A percentile compares a stretch with the other conserved stretches of the same genome.
phyloP scores from a whole-genome alignment of 2,797 vertebrate species.

The Tapirus indicus region DNA sequence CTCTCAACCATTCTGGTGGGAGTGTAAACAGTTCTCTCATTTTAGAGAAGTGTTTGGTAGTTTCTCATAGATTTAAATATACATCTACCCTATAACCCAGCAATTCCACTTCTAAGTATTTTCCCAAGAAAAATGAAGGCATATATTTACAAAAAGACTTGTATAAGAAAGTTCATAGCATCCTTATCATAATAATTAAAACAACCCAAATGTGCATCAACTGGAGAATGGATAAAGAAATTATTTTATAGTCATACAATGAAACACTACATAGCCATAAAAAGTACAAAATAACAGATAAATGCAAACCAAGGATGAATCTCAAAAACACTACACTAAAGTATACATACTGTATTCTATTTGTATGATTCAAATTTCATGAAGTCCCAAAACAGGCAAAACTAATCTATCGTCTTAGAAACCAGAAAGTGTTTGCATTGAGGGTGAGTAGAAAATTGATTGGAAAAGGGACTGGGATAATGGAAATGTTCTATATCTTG shows the following conservation, averaged over 20 bases:
- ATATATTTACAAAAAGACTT: neutral
- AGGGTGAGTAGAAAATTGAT: neutral
- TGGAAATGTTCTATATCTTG: neutral
- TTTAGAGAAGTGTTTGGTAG: neutral
- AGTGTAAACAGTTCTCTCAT: neutral
- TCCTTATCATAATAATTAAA: neutral
- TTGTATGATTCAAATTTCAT: neutral
- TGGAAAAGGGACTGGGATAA: neutral
- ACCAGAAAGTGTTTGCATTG: neutral
- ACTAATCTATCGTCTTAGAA: neutral
- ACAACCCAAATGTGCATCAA: neutral
- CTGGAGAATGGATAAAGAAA: neutral
- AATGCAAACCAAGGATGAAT: neutral
- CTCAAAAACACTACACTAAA: neutral
- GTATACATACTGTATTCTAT: neutral
- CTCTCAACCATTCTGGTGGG: neutral
- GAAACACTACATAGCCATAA: neutral
- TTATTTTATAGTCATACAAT: neutral
- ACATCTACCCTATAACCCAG: neutral
- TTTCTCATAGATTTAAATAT: neutral
- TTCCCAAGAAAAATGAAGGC: neutral
- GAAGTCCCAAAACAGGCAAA: neutral
- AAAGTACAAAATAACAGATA: neutral
- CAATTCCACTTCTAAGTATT: conserved; percentile 7
- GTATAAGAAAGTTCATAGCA: neutral